phyloP scores from a whole-genome alignment of 2,797 vertebrate genomes.

The Platalea minor region DNA sequence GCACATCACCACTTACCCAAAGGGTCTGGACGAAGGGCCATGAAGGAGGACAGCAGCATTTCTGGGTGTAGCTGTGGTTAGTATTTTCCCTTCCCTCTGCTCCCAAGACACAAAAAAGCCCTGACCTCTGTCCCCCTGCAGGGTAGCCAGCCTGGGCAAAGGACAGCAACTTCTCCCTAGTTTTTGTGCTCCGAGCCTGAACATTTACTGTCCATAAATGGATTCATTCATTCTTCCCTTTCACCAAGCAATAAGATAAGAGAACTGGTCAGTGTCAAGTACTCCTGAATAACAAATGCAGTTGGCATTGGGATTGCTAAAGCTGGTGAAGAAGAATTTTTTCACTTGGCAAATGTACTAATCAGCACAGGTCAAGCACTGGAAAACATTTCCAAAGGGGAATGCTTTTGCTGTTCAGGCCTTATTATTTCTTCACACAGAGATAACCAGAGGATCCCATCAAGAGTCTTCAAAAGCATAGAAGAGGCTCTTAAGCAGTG shows the following conservation, averaged over 20 bases:
- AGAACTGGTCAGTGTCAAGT: not conserved
- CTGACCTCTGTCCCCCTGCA: not conserved
- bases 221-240: not conserved
- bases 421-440: slow-evolving; percentile 41
- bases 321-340: not conserved
- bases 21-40: not conserved
- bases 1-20: not conserved
- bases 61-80: not conserved
- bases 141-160: not conserved
- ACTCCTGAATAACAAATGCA: not conserved
- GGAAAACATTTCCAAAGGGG: slow-evolving; percentile 28
- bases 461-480: not conserved
- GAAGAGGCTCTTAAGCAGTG: not conserved
- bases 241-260: not conserved
- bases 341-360: not conserved
- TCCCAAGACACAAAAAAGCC: not conserved
- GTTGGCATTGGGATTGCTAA: not conserved
- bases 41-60: not conserved
- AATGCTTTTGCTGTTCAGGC: slow-evolving; percentile 48
- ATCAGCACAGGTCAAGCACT: slow-evolving; percentile 13
- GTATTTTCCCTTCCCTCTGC: not conserved
- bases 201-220: not conserved
- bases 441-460: slow-evolving; percentile 2
- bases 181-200: not conserved
- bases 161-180: not conserved